Evolutionary conservation across 2,888 invertebrate species (phyloP), one percentile per base, ranked within the genome.

Genomic region (Agrotis puta): DNA sequence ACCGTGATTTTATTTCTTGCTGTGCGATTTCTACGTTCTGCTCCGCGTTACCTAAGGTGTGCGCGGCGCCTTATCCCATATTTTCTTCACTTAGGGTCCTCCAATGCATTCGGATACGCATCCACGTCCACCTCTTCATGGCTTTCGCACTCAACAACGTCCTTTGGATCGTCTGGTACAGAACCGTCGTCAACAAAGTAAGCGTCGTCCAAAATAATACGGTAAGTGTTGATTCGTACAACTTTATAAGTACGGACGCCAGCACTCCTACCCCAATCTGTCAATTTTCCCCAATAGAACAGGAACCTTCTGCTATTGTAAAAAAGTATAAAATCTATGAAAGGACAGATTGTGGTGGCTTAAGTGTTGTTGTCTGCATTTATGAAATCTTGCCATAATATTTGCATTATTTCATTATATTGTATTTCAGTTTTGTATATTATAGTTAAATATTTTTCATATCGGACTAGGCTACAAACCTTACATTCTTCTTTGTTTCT

Each of bases 141-240:
- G 97, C 98, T 0, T 97, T 98, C 88, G 97, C 97, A n/a, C 91
- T 97, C 70, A 98, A 97, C 89, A 98, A 98, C 88, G 90, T 97
- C 13, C 93, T 97, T 73, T 98, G 98, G 98, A 97, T 98, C 66
- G 85, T 97, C 1, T 98, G 98, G 97, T 98, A 98, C 91, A 96
- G 96, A 65, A 87, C 96, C 27, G 97, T 98, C 14, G 96, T 97
- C 27, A 96, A 97, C 66, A 92, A 96, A 43, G 95, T 96, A 0
- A 91, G 91, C n/a, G 96, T 97, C 6, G 95, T 97, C 2, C 93
- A 94, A 70, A 91, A 96, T 22, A 98, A 97, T 90, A 94, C 95
- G 91, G 98, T 98, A 92, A 95, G 27, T 7, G 22, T 47, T 51
- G 5, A 16, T 43, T 59, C 43, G 22, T 14, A 14, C 14, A 27